phyloP scores from a whole-genome alignment of 2,888 invertebrate species.

The Steinernema scapterisci region DNA sequence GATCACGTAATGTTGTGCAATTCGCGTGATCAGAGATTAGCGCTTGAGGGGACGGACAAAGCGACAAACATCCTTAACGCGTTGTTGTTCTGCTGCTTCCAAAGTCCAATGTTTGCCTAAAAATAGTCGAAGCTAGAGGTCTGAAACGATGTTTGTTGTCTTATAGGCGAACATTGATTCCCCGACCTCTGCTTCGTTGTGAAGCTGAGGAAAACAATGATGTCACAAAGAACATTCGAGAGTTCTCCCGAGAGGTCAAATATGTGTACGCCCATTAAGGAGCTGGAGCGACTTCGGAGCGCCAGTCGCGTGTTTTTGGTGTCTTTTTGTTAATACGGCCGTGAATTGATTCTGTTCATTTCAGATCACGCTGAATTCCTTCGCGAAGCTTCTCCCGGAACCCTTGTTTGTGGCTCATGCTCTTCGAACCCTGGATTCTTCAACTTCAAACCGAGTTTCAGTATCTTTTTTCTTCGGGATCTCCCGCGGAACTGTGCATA shows the following conservation, averaged over 20 bases:
- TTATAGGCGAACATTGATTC: not conserved
- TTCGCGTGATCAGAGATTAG: not conserved
- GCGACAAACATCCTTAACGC: not conserved
- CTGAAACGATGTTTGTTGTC: not conserved
- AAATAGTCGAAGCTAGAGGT: not conserved
- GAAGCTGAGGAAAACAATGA: not conserved
- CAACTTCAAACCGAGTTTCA: not conserved
- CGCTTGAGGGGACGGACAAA: not conserved
- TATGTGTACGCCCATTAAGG: too few species aligned
- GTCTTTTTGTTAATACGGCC: too few species aligned
- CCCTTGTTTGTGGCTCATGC: not conserved
- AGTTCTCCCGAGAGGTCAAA: not conserved
- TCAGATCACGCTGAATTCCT: not conserved
- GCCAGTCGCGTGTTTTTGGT: too few species aligned
- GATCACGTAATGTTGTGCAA: not conserved
- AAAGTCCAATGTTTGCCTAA: slow-evolving; percentile 4
- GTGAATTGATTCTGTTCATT: too few species aligned
- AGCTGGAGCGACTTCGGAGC: too few species aligned
- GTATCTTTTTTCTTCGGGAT: not conserved
- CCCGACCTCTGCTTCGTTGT: not conserved
- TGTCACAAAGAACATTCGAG: not conserved
- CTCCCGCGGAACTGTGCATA: not conserved
- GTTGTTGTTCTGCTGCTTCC: not conserved
- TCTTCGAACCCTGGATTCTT: not conserved
- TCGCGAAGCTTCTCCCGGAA: not conserved